phyloP scores from a whole-genome alignment of 2,797 vertebrate species.

The Mormyrus hasselquistii region DNA sequence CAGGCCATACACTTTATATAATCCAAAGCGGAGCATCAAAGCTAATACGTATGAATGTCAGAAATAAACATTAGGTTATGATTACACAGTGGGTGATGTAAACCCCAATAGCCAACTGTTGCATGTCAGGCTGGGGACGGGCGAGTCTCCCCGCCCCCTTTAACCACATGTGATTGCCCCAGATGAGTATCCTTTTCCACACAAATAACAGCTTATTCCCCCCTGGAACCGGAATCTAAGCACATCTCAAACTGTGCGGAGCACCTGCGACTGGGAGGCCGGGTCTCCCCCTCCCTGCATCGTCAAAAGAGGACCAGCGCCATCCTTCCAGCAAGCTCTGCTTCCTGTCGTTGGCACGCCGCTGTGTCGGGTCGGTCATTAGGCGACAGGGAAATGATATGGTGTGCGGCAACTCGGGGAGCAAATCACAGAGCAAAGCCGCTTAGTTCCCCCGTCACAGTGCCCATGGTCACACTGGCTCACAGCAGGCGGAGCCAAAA shows the following conservation, averaged over 20 bases:
- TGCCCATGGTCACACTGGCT: conserved; percentile 51
- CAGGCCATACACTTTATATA: not conserved
- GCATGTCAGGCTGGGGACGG: conserved; percentile 79
- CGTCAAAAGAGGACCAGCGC: conserved; percentile 66
- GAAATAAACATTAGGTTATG: not conserved
- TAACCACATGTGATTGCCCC: conserved; percentile 73
- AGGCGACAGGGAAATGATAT: conserved; percentile 98
- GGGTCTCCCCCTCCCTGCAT: conserved; percentile 60
- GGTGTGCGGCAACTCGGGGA: conserved; percentile 79
- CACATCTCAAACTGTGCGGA: conserved; percentile 78
- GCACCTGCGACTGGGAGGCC: conserved; percentile 79
- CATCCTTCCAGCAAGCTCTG: conserved; percentile 62
- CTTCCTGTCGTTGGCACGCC: conserved; percentile 81
- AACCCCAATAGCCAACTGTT: conserved; percentile 54
- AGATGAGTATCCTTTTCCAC: conserved; percentile 75
- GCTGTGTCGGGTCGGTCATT: conserved; percentile 85
- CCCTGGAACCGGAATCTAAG: conserved; percentile 88
- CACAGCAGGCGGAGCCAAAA: conserved; percentile 75
- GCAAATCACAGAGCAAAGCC: conserved; percentile 90
- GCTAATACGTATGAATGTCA: not conserved
- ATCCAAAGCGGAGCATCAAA: not conserved
- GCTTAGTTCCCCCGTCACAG: conserved; percentile 77
- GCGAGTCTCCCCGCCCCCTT: conserved; percentile 70
- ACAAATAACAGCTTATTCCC: conserved; percentile 88
- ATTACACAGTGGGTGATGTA: not conserved